Conservation (phyloP, 2,888 invertebrate genomes). For the Drosophila silvestris region DNA sequence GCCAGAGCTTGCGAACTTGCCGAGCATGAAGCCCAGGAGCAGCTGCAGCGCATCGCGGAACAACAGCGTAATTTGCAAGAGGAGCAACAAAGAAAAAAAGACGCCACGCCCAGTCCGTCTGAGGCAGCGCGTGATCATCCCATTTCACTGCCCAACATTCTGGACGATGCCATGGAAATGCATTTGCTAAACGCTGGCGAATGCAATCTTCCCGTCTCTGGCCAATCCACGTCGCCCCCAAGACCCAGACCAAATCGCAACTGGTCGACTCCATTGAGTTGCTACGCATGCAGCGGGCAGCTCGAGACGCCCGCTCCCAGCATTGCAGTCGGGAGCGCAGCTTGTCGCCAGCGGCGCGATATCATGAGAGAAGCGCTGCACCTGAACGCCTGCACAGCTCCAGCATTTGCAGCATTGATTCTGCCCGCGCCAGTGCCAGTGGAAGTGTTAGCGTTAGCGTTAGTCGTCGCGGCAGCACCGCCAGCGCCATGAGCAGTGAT, state of each 20-base stretch:
- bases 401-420: conserved; percentile 78
- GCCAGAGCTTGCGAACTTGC: conserved; percentile 6
- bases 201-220: conserved; percentile 5
- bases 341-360: conserved; percentile 60
- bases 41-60: conserved; percentile 35
- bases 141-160: conserved; percentile 65
- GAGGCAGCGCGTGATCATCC: conserved; percentile 65
- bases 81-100: not conserved
- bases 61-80: conserved; percentile 2
- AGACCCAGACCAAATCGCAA: conserved; percentile 54
- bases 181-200: conserved; percentile 37
- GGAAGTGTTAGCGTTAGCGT: conserved; percentile 50
- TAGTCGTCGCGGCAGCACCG: conserved; percentile 75
- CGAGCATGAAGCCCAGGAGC: conserved; percentile 16
- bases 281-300: conserved; percentile 75
- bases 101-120: conserved; percentile 15
- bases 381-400: conserved; percentile 80
- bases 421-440: conserved; percentile 47
- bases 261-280: conserved; percentile 78
- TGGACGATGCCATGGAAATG: conserved; percentile 71
- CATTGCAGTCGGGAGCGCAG: conserved; percentile 71
- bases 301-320: conserved; percentile 61
- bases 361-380: conserved; percentile 74
- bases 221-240: conserved; percentile 54
- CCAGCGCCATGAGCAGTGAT: conserved; percentile 62